phyloP scores from a whole-genome alignment of 2,797 vertebrate species.

The Hypotaenidia okinawae region DNA sequence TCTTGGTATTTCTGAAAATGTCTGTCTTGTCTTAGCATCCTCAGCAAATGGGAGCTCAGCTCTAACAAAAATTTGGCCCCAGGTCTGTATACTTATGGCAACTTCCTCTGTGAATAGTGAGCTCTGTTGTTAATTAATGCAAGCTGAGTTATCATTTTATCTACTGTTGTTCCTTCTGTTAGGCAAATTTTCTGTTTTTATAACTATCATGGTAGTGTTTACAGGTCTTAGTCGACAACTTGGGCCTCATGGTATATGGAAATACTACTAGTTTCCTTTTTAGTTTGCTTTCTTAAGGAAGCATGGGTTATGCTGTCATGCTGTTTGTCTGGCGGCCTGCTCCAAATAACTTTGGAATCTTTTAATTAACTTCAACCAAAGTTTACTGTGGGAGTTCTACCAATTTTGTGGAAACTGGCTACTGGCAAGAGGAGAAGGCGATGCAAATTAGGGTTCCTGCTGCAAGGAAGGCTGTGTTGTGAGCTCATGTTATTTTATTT shows the following conservation, averaged over 20 bases:
- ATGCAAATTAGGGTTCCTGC: slow-evolving; percentile 15
- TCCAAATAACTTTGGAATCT: slow-evolving; percentile 17
- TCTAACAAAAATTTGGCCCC: background rate
- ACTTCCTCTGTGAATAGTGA: slow-evolving; percentile 27
- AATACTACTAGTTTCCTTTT: slow-evolving; percentile 25
- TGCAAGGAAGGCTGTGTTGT: background rate
- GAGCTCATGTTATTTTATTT: background rate
- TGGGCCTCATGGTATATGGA: background rate
- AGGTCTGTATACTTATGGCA: slow-evolving; percentile 7
- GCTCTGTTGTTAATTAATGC: slow-evolving; percentile 47
- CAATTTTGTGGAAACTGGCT: background rate
- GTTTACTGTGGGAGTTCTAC: background rate
- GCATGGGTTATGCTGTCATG: background rate
- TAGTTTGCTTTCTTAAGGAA: slow-evolving; percentile 25
- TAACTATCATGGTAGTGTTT: slow-evolving; percentile 1
- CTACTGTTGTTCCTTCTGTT: slow-evolving; percentile 50
- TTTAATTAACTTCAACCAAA: slow-evolving; percentile 49
- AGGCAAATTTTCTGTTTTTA: slow-evolving; percentile 38
- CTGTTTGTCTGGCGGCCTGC: slow-evolving; percentile 21
- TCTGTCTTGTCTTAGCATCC: background rate
- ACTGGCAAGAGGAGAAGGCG: background rate
- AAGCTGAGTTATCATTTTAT: slow-evolving; percentile 43
- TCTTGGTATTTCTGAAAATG: slow-evolving; percentile 24
- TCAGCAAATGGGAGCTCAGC: background rate
- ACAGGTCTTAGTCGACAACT: slow-evolving; percentile 28